phyloP scores from a whole-genome alignment of 2,797 vertebrate species.

The Mustela erminea region DNA sequence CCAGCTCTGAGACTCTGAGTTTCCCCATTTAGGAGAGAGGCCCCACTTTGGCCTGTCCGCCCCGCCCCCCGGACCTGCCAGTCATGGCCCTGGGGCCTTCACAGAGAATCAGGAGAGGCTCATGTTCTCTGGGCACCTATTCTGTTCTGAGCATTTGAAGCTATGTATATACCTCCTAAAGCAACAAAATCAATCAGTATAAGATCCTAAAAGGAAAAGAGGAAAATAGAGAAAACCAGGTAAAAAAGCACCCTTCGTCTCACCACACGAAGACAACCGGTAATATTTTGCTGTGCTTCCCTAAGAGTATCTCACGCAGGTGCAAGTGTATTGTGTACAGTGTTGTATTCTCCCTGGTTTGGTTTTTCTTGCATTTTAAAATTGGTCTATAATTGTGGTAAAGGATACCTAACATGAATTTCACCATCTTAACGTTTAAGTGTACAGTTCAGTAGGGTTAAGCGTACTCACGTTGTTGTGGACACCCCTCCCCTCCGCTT shows the following conservation, averaged over 20 bases:
- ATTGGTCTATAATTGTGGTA: background rate
- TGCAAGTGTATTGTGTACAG: background rate
- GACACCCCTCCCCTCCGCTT: background rate
- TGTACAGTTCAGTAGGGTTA: background rate
- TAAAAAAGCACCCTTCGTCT: background rate
- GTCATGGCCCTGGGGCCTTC: background rate
- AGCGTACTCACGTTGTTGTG: background rate
- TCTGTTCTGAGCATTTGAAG: background rate
- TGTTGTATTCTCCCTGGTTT: background rate
- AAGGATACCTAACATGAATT: background rate
- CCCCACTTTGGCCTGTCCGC: background rate
- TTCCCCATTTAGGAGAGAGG: conserved; percentile 57
- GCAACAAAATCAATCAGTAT: background rate
- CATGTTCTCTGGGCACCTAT: background rate
- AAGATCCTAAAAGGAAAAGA: background rate
- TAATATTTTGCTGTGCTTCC: background rate
- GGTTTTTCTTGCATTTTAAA: background rate
- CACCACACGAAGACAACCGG: background rate
- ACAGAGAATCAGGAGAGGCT: background rate
- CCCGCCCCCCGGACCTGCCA: background rate
- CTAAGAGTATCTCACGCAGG: background rate
- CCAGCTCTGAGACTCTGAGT: background rate
- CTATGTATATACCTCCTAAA: background rate
- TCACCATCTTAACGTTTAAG: background rate
- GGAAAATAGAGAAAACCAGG: background rate